Percentiles rank a stretch among this genome's conserved stretches.
Evolutionary conservation across 2,888 invertebrate genomes (phyloP).

Genomic region (Trichopria drosophilae): DNA sequence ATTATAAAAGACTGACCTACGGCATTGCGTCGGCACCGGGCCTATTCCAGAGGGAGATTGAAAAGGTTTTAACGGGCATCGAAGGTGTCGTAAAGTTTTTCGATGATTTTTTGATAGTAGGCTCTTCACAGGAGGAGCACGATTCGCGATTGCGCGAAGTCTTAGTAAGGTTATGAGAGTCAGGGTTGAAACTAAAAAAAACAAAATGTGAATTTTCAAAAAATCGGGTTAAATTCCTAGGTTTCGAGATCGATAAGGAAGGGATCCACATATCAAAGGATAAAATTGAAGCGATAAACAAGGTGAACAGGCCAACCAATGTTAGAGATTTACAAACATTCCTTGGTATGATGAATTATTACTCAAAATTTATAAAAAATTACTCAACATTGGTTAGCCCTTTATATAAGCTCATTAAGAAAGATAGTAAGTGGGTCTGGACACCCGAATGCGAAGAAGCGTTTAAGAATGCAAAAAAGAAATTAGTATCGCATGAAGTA

Average conservation of each 20-base stretch:
- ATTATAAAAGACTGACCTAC: too few relatives aligned
- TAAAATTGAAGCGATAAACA: constrained; percentile 28
- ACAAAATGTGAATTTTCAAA: constrained; percentile 24
- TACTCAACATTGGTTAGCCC: constrained; percentile 36
- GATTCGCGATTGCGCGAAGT: constrained; percentile 37
- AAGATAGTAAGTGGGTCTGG: constrained; percentile 33
- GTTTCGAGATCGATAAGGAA: constrained; percentile 32
- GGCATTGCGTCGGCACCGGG: too few relatives aligned
- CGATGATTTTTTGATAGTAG: constrained; percentile 53
- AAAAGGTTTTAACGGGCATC: too few relatives aligned
- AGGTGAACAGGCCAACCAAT: constrained; percentile 33
- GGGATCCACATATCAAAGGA: constrained; percentile 34
- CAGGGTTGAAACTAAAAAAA: constrained; percentile 19
- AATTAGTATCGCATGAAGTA: constrained; percentile 9
- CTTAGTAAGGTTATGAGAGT: constrained; percentile 11
- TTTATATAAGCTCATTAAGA: constrained; percentile 37
- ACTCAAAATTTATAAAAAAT: constrained; percentile 43
- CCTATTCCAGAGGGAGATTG: too few relatives aligned
- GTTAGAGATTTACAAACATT: constrained; percentile 36
- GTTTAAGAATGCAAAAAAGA: constrained; percentile 14
- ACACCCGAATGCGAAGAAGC: constrained; percentile 12
- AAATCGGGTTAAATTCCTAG: constrained; percentile 32
- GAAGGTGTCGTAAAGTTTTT: too few relatives aligned
- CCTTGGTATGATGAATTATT: constrained; percentile 45
- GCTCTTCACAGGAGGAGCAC: constrained; percentile 41